Percentiles rank a stretch among this genome's conserved stretches.
Evolutionary conservation across 2,797 vertebrate genomes (phyloP).

Genomic region (Melanotaenia maccullochi): DNA sequence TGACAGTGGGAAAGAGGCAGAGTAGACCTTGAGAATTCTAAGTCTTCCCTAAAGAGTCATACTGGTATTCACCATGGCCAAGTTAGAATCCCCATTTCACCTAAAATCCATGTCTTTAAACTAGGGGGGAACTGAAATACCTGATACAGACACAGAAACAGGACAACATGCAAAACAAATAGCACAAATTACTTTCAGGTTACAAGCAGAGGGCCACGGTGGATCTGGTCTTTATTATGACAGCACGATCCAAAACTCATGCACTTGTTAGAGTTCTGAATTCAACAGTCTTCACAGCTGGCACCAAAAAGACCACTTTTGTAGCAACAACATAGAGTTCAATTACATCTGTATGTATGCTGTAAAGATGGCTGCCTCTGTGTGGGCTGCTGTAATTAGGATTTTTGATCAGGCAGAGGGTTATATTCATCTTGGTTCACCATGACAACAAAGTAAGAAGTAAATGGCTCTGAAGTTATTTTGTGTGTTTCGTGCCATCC

Average conservation of each 20-base stretch:
- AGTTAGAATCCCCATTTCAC: background rate
- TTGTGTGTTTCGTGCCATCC: background rate
- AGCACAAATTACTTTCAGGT: background rate
- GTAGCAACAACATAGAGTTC: background rate
- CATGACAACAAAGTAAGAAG: background rate
- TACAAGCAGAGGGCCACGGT: slow-evolving; percentile 3
- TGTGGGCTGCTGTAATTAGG: background rate
- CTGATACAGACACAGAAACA: background rate
- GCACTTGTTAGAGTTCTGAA: slow-evolving; percentile 1
- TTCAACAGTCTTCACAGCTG: background rate
- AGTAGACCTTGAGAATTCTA: no score
- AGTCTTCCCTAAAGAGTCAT: background rate
- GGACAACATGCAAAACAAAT: background rate
- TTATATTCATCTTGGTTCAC: background rate
- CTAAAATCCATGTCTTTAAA: background rate
- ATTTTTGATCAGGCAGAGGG: background rate
- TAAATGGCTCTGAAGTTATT: background rate
- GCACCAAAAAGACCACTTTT: background rate
- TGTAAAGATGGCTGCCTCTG: background rate
- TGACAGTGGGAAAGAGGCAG: background rate
- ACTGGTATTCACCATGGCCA: background rate
- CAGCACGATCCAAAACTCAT: background rate
- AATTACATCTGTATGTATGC: background rate
- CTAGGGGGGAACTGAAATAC: background rate
- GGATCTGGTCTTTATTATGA: background rate